phyloP scores from a whole-genome alignment of 1,140 invertebrate species.

The Ladona fulva region DNA sequence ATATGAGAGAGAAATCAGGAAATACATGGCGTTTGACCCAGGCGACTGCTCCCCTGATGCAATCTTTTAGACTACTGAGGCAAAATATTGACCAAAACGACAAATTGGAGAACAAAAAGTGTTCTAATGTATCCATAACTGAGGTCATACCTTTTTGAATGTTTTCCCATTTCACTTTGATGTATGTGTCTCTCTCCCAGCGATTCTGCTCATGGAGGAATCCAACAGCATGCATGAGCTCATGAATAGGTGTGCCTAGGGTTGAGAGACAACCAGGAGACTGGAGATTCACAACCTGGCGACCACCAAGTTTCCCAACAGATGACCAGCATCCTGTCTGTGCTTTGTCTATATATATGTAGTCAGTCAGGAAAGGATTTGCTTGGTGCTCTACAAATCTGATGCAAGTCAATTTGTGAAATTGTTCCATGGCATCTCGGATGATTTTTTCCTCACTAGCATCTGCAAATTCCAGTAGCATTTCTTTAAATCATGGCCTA shows the following conservation, averaged over 20 bases:
- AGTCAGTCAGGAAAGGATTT: conserved; percentile 48
- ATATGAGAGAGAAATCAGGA: too few species aligned
- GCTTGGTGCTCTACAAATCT: conserved; percentile 50
- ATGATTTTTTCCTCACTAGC: conserved; percentile 43
- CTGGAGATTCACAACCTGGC: conserved; percentile 61
- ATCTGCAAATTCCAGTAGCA: conserved; percentile 29
- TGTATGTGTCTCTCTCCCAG: conserved; percentile 64
- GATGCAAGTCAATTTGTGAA: conserved; percentile 63
- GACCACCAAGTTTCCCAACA: conserved; percentile 59
- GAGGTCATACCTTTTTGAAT: conserved; percentile 47
- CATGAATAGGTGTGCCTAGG: conserved; percentile 69
- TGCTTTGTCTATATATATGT: conserved; percentile 53
- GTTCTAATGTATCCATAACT: too few species aligned
- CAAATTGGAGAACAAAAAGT: too few species aligned
- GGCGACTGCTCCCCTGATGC: too few species aligned
- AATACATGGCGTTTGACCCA: too few species aligned
- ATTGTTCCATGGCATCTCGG: conserved; percentile 52
- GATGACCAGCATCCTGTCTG: conserved; percentile 73
- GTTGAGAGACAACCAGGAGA: conserved; percentile 56
- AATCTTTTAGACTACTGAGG: too few species aligned
- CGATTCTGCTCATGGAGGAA: conserved; percentile 83
- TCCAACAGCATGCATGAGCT: conserved; percentile 75
- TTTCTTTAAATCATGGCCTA: too few species aligned
- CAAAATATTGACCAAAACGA: too few species aligned
- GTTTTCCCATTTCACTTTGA: conserved; percentile 62